Evolutionary conservation across 2,797 vertebrate species (phyloP), one percentile per base, ranked within the genome.

Genomic region (Gymnothorax reevesii): DNA sequence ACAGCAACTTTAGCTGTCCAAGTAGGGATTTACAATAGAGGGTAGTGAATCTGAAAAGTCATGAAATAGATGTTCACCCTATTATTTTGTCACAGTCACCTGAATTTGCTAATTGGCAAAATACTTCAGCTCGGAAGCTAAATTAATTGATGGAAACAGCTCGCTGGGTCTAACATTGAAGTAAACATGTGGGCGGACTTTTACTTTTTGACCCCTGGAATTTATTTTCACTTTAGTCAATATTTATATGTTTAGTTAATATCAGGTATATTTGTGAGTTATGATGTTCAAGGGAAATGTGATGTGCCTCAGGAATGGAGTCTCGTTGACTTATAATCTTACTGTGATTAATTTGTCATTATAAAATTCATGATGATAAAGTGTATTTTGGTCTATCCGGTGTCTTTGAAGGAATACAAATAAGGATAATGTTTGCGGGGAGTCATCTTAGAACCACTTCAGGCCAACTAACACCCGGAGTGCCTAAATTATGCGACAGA

Each of bases 321-420:
- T 75, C 71, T 33, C 10, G 9, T 4, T 20, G 75, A 79, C 75
- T 77, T 15, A 42, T 79, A 79, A 79, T 79, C 75, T 79, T 79
- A 13, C 75, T 20, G 75, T 79, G 75, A 79, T 79, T 79, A 79
- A 79, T 79, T 79, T 79, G 42, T 52, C 49, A 42, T 54, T 42
- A 52, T 52, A 79, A 52, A 79, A 79, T 79, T 17, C 75, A 79
- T 69, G 64, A 69, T 69, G 33, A 33, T 79, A 52, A 79, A 22
- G 49, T 52, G 75, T 49, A 79, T 79, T 8, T 0, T 52, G 71
- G 75, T 79, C 49, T 20, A 49, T 49, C 8, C 75, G 54, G 75
- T 52, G 75, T 15, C 75, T 79, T 79, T 79, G 75, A 79, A 79
- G 75, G 9, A 79, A 79, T 49, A 79, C 75, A 79, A 79, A 54